Conservation (phyloP, 2,113 vertebrate genomes). For the Heterotilapia buettikoferi region DNA sequence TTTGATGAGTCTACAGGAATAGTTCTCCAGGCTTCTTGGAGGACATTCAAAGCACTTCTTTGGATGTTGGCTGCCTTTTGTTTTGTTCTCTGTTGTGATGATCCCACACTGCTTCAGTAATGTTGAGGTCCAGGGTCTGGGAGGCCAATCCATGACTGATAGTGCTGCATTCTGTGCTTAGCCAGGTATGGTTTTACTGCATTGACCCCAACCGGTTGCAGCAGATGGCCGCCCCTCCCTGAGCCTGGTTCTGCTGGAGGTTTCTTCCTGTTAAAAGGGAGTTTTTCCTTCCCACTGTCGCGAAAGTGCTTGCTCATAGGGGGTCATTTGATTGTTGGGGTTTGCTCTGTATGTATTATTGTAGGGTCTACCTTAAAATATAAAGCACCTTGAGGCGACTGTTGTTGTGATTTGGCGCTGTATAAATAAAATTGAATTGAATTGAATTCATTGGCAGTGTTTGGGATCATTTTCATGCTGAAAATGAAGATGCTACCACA, state of each 20-base stretch:
- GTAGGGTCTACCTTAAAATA: neutral
- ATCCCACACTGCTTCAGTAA: neutral
- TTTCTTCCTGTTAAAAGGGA: neutral
- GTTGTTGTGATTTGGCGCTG: neutral
- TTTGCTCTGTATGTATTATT: neutral
- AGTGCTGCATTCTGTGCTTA: neutral
- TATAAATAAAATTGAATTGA: neutral
- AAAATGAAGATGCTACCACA: neutral
- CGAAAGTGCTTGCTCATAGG: neutral
- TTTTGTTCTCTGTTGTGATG: neutral
- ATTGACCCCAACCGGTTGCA: neutral
- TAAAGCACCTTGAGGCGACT: neutral
- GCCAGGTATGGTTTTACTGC: neutral
- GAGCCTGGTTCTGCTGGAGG: neutral
- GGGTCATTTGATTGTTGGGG: neutral
- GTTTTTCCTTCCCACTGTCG: neutral
- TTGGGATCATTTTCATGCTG: neutral
- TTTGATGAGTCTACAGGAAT: neutral
- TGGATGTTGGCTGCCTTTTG: neutral
- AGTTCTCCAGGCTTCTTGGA: neutral
- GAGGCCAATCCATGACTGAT: neutral
- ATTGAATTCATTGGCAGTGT: neutral
- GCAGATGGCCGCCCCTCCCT: rapidly evolving
- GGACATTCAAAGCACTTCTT: neutral
- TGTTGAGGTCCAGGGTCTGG: neutral